Conservation (phyloP, 2,888 invertebrate species). For the Cordilura impudica region DNA sequence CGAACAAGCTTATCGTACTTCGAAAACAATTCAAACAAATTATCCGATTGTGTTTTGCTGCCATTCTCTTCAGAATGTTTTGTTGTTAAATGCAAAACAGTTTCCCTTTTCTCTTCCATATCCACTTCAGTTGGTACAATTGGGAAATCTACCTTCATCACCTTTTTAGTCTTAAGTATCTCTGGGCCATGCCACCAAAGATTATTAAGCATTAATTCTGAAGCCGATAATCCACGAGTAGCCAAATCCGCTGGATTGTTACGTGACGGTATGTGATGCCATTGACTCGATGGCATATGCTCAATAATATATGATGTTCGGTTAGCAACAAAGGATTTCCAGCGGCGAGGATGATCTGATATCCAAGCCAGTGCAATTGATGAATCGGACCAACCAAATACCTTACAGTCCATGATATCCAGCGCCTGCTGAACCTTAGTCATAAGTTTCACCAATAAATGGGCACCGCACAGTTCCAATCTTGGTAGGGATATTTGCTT, state of each 20-base stretch:
- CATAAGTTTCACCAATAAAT: constrained; percentile 29
- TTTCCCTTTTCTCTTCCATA: constrained; percentile 27
- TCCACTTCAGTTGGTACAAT: background rate
- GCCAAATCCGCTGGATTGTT: constrained; percentile 37
- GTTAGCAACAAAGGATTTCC: constrained; percentile 33
- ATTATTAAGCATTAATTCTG: background rate
- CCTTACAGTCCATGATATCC: background rate
- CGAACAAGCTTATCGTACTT: constrained; percentile 20
- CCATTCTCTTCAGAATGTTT: too few relatives aligned
- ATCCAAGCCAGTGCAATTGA: constrained; percentile 34
- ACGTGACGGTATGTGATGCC: constrained; percentile 22
- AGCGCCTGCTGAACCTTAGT: background rate
- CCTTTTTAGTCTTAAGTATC: background rate
- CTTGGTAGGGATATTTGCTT: background rate
- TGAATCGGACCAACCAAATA: constrained; percentile 39
- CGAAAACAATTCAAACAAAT: constrained; percentile 36
- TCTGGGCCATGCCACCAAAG: constrained; percentile 48
- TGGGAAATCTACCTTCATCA: background rate
- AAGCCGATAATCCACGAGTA: constrained; percentile 1
- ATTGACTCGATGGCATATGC: constrained; percentile 8
- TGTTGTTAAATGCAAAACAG: background rate
- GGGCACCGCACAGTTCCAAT: constrained; percentile 24
- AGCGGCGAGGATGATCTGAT: constrained; percentile 22
- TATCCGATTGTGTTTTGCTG: too few relatives aligned
- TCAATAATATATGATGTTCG: constrained; percentile 38